Evolutionary conservation across 1,140 invertebrate species (phyloP), one percentile per base, ranked within the genome.

Genomic region (Cotesia chilonis): DNA sequence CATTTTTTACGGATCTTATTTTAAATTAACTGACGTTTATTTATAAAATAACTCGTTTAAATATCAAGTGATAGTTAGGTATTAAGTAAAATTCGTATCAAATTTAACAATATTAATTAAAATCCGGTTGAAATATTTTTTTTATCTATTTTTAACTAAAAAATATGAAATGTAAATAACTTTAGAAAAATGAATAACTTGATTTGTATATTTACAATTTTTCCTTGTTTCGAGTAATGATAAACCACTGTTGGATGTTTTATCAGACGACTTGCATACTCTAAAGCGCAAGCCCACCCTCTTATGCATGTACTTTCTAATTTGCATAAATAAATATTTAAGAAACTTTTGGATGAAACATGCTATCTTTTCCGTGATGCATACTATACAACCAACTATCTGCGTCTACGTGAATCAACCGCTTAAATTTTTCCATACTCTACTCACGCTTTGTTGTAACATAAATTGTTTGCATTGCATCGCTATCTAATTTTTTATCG

Each of bases 261-360:
- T 71, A 63, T 55, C 61, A 41, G 51, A 63, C 61, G 52, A 37
- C 57, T 67, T 59, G 14, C n/a, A 28, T 47, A 20, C 17, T 55
- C 3, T 17, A 41, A 61, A 12, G n/a, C 37, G 20, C 28, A 63
- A 52, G 12, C 47, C 20, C 41, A 14, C 37, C 55, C n/a, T 37
- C 6, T 10, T 4, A 28, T 57, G 61, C 64, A 55, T 72, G 38
- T 54, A 35, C 64, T 67, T 75, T 72, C 68, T 57, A 75, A 75
- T 75, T 75, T 72, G 64, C 70, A 75, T 75, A 72, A 57, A 75
- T 75, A 75, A 75, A 75, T 75, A 75, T 75, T 75, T 72, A 72
- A 75, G 70, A 70, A 72, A 75, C 37, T 38, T 68, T 72, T 70
- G 67, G 66, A 70, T 70, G 57, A 75, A 75, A 75, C 70, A 71